Evolutionary conservation across 2,888 invertebrate genomes (phyloP).

Genomic region (Caenorhabditis sp.): DNA sequence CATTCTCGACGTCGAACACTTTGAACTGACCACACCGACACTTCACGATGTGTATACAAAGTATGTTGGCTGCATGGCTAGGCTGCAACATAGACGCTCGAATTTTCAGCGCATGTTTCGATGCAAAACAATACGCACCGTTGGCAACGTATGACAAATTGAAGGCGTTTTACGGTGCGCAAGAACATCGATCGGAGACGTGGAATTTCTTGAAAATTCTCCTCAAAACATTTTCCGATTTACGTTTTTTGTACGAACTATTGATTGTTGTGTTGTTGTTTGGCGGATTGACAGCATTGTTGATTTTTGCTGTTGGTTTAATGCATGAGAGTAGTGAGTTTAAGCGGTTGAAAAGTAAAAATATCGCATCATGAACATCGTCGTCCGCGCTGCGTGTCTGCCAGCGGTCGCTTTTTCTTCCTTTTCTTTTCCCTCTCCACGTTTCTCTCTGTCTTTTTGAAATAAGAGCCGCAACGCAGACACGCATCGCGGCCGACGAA

Average conservation of each 20-base stretch:
- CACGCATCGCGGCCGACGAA: no score
- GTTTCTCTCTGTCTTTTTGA: no score
- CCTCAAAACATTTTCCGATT: conserved; percentile 12
- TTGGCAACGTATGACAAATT: conserved; percentile 13
- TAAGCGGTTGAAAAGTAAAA: no score
- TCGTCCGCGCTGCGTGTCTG: no score
- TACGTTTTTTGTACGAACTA: conserved; percentile 8
- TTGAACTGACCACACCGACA: conserved; percentile 15
- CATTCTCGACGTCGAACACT: conserved; percentile 9
- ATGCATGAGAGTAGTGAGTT: no score
- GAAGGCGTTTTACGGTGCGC: not conserved
- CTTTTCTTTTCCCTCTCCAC: no score
- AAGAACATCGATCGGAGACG: not conserved
- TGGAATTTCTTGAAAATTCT: conserved; percentile 13
- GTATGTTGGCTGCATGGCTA: no score
- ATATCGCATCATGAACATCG: no score
- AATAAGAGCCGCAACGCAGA: no score
- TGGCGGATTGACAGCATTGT: not conserved
- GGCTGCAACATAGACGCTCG: no score
- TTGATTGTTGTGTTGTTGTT: conserved; percentile 5
- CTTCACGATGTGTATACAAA: conserved; percentile 31
- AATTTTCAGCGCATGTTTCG: conserved; percentile 22
- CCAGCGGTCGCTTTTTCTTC: no score
- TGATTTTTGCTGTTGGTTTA: not conserved
- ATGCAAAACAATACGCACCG: conserved; percentile 12